These are phyloP conservation scores for Hippopotamyrus pictus DNA, from an alignment of 2,797 vertebrate genomes.

Conservation along the genomic window DNA sequence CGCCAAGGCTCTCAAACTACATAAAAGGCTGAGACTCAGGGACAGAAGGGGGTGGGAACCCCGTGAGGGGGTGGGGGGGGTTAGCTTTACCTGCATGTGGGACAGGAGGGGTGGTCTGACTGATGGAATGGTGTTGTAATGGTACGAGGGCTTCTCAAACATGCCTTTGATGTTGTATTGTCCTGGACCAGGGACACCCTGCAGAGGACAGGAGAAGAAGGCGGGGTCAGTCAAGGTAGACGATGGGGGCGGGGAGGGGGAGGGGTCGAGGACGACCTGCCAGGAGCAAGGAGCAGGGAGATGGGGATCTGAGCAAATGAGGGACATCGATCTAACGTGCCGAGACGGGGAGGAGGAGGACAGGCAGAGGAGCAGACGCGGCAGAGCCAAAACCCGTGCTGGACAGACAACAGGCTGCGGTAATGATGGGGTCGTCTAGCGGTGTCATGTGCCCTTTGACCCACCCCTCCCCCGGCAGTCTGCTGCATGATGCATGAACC, in stretches of 20 bases:
- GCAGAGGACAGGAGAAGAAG: neutral
- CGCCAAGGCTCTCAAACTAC: neutral
- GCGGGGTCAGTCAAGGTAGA: neutral
- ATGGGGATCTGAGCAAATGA: constrained; percentile 20
- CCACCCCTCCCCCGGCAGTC: neutral
- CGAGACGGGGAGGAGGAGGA: neutral
- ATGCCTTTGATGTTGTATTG: constrained; percentile 58
- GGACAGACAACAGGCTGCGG: constrained; percentile 14
- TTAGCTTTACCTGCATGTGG: constrained; percentile 48
- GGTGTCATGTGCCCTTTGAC: neutral
- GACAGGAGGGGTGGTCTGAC: constrained; percentile 46
- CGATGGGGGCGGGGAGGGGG: neutral
- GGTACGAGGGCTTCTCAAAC: constrained; percentile 47
- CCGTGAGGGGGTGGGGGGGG: neutral
- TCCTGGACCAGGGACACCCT: constrained; percentile 59
- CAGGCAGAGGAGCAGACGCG: constrained; percentile 2
- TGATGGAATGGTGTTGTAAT: constrained; percentile 12
- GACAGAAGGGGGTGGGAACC: neutral
- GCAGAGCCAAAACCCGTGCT: neutral
- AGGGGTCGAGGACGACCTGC: neutral
- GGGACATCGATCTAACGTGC: neutral
- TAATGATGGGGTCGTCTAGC: constrained; percentile 8
- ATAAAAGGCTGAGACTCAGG: neutral
- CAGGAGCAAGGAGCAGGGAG: constrained; percentile 5
- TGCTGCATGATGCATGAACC: constrained; percentile 19